Evolutionary conservation across 2,113 vertebrate species (phyloP).

Genomic region (Arothron firmamentum): DNA sequence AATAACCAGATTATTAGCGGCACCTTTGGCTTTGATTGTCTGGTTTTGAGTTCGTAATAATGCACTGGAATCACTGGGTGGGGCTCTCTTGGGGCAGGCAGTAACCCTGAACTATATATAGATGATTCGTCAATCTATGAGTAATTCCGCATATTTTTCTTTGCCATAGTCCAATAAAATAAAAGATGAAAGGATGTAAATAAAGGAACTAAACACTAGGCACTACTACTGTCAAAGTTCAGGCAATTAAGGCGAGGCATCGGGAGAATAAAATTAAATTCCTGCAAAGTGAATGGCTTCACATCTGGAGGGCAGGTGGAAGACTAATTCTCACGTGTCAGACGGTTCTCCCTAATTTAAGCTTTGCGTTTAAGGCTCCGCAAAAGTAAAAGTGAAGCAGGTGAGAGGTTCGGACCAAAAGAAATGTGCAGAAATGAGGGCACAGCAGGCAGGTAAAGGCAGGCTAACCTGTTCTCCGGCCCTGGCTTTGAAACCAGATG

Average conservation of each 20-base stretch:
- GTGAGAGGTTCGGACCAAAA: constrained; percentile 5
- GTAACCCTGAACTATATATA: constrained; percentile 6
- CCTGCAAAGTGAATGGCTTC: constrained; percentile 40
- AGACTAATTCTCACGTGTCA: constrained; percentile 37
- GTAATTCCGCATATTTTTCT: constrained; percentile 8
- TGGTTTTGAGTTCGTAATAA: constrained; percentile 46
- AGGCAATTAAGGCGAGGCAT: constrained; percentile 38
- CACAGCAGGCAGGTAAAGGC: constrained; percentile 48
- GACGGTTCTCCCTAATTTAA: constrained; percentile 52
- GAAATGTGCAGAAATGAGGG: constrained; percentile 28
- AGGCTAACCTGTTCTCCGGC: constrained; percentile 63
- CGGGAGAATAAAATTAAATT: constrained; percentile 38
- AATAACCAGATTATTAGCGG: constrained; percentile 48
- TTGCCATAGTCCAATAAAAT: neutral
- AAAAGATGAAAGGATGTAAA: constrained; percentile 4
- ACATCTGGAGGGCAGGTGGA: constrained; percentile 72
- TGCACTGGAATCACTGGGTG: constrained; percentile 21
- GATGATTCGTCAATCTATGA: constrained; percentile 11
- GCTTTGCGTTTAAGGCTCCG: constrained; percentile 36
- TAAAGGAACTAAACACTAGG: constrained; percentile 7
- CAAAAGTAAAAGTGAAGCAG: constrained; percentile 38
- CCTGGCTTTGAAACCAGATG: constrained; percentile 73
- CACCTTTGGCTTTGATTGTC: constrained; percentile 22
- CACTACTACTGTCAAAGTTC: neutral
- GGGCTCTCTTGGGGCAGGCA: neutral